phyloP scores from a whole-genome alignment of 2,888 invertebrate species.

The Cryptocephalus moraei region DNA sequence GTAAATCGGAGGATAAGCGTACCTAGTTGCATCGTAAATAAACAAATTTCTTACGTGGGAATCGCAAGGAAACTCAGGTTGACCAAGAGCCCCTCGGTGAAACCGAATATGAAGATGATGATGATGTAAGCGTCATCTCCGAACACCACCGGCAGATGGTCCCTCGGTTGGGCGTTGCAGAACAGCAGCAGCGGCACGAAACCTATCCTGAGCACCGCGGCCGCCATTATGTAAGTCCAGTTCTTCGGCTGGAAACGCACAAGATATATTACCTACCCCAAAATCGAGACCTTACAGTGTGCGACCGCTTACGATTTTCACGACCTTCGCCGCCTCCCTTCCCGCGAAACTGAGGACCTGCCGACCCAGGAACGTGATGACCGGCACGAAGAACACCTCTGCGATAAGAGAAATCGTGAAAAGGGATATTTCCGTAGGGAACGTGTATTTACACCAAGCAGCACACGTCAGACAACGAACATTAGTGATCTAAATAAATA shows the following conservation, averaged over 20 bases:
- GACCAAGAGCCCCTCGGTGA: conserved; percentile 82
- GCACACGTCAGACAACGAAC: too few relatives aligned
- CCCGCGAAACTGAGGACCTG: conserved; percentile 20
- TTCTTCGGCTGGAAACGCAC: conserved; percentile 61
- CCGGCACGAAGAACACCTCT: conserved; percentile 24
- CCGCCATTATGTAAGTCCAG: conserved; percentile 51
- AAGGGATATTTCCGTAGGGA: too few relatives aligned
- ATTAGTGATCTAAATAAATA: too few relatives aligned
- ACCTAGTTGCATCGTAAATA: not conserved
- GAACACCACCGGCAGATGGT: conserved; percentile 65
- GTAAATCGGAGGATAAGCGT: not conserved
- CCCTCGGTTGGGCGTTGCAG: conserved; percentile 76
- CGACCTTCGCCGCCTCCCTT: conserved; percentile 18
- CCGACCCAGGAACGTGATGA: conserved; percentile 18
- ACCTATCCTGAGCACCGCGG: conserved; percentile 52
- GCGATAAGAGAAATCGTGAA: conserved; percentile 8
- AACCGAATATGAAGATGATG: conserved; percentile 65
- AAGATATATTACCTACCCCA: too few relatives aligned
- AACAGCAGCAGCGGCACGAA: conserved; percentile 76
- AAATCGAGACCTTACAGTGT: too few relatives aligned
- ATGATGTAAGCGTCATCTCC: conserved; percentile 66
- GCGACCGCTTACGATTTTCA: conserved; percentile 16
- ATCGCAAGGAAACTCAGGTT: conserved; percentile 76
- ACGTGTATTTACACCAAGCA: too few relatives aligned
- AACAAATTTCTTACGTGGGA: conserved; percentile 52